phyloP scores from a whole-genome alignment of 2,113 vertebrate species.

The Gallinago paraguaiae region DNA sequence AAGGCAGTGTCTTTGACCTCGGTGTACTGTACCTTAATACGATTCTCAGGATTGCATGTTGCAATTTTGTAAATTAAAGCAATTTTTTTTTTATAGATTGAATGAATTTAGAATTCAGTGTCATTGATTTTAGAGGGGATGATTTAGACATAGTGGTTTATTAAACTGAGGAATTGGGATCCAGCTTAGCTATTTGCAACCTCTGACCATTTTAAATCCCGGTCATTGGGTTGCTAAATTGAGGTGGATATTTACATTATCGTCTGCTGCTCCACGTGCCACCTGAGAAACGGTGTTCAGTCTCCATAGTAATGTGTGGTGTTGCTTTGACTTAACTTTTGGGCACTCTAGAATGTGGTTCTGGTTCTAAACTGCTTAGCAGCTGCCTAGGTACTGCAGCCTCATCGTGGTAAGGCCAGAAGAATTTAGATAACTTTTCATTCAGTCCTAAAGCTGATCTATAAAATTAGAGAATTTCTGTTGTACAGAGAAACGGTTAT shows the following conservation, averaged over 20 bases:
- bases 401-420: not conserved
- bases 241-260: constrained; percentile 9
- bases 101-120: constrained; percentile 8
- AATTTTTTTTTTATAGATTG: constrained; percentile 32
- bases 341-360: not conserved
- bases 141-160: not conserved
- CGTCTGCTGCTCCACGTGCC: not conserved
- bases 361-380: not conserved
- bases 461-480: not conserved
- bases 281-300: not conserved
- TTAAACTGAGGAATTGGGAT: constrained; percentile 23
- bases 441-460: not conserved
- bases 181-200: not conserved
- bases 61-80: constrained; percentile 52
- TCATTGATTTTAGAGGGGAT: constrained; percentile 30
- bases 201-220: constrained; percentile 26
- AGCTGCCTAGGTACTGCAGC: not conserved
- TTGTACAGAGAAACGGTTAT: not conserved
- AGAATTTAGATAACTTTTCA: not conserved
- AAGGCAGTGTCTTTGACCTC: not conserved
- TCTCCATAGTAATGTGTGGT: not conserved
- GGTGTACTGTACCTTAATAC: not conserved
- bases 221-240: constrained; percentile 1
- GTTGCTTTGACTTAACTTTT: not conserved
- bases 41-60: not conserved